Evolutionary conservation across 2,797 vertebrate genomes (phyloP).

Genomic region (Smutsia gigantea): DNA sequence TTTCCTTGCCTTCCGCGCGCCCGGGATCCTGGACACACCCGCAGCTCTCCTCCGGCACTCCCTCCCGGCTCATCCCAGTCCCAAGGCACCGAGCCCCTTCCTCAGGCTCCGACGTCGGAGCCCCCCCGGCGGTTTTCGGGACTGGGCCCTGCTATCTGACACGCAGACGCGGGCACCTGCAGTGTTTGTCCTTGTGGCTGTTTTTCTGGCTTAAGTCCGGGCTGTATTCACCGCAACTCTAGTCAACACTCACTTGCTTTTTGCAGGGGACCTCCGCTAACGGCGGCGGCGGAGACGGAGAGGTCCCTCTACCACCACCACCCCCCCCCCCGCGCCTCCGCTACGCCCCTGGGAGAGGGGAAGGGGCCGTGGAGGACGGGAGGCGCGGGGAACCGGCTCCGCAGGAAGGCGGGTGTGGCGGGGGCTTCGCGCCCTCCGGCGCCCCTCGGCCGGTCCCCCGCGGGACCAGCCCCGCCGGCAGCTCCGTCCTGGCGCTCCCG

Average conservation of each 20-base stretch:
- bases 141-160: slow-evolving; percentile 17
- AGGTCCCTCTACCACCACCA: not conserved
- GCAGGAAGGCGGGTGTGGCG: not conserved
- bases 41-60: not conserved
- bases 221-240: slow-evolving; percentile 54
- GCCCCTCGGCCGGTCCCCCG: not conserved
- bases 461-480: not conserved
- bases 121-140: not conserved
- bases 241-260: slow-evolving; percentile 43
- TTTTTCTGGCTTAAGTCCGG: slow-evolving; percentile 56
- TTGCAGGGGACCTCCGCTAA: not conserved
- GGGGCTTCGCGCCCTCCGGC: not conserved
- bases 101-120: not conserved
- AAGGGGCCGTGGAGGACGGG: not conserved
- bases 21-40: not conserved
- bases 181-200: slow-evolving; percentile 60
- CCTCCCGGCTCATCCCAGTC: not conserved
- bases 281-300: not conserved
- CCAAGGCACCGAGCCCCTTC: not conserved
- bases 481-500: not conserved
- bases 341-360: not conserved
- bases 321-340: not conserved
- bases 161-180: slow-evolving; percentile 32
- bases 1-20: not conserved
- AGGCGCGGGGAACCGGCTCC: not conserved